Conservation (phyloP, 2,113 vertebrate genomes). For the Barnardius zonarius region DNA sequence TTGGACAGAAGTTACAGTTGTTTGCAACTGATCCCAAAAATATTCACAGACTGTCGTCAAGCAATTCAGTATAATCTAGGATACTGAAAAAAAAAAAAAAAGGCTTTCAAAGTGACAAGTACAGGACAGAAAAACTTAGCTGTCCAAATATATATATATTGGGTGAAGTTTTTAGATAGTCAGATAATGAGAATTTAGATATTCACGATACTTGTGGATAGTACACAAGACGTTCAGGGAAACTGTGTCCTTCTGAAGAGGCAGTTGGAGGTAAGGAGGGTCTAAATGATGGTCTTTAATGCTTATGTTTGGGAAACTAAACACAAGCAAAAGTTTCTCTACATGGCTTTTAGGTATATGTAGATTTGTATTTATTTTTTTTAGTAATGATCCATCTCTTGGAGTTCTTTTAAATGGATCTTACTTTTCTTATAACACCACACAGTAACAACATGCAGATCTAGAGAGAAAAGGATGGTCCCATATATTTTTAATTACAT, state of each 20-base stretch:
- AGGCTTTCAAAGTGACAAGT: neutral
- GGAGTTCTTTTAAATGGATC: neutral
- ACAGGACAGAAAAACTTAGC: neutral
- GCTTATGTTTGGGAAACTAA: neutral
- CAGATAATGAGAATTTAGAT: neutral
- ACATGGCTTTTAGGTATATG: neutral
- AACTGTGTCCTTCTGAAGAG: neutral
- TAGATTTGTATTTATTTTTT: neutral
- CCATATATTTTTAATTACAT: neutral
- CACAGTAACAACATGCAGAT: neutral
- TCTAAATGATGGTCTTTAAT: neutral
- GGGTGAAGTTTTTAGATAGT: neutral
- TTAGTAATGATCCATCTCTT: neutral
- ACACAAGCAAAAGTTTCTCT: neutral
- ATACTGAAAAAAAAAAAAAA: neutral
- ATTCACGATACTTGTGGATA: neutral
- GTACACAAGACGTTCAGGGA: neutral
- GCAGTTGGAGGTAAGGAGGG: neutral
- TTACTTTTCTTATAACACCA: neutral
- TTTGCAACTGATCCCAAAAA: neutral
- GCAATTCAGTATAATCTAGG: neutral
- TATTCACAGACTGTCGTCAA: neutral
- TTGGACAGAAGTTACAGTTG: neutral
- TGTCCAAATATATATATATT: neutral
- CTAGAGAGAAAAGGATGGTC: neutral